Conservation (phyloP, 2,888 invertebrate species). For the Pheosia tremula region DNA sequence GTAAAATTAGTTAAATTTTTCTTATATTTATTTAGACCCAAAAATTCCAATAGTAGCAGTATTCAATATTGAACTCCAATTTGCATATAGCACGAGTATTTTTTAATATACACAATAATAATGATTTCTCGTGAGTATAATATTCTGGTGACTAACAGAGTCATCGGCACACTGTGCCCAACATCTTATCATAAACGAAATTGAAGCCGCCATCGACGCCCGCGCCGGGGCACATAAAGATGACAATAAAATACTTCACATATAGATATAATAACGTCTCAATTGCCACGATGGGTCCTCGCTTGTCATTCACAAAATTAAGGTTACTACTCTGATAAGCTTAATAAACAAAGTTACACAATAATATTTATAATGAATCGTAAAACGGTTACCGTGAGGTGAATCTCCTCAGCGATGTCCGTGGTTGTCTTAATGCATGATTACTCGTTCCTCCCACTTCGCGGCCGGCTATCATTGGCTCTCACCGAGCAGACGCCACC, state of each 20-base stretch:
- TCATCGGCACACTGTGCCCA: conserved; percentile 7
- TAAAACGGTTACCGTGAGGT: conserved; percentile 59
- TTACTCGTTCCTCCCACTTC: conserved; percentile 78
- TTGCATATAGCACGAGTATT: too few species aligned
- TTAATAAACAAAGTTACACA: conserved; percentile 45
- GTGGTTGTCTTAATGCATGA: conserved; percentile 69
- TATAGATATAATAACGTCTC: conserved; percentile 45
- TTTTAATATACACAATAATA: not conserved
- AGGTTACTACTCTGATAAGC: conserved; percentile 34
- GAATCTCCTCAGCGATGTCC: conserved; percentile 56
- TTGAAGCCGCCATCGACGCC: conserved; percentile 2
- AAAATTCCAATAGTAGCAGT: too few species aligned
- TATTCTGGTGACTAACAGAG: not conserved
- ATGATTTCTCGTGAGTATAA: not conserved
- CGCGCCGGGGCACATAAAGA: conserved; percentile 12
- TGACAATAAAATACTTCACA: conserved; percentile 11
- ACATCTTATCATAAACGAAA: conserved; percentile 9
- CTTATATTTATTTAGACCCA: too few species aligned
- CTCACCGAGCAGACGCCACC: conserved; percentile 67
- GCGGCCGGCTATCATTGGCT: conserved; percentile 73
- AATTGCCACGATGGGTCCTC: conserved; percentile 43
- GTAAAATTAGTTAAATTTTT: too few species aligned
- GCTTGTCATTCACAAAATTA: conserved; percentile 45
- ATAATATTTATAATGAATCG: conserved; percentile 56
- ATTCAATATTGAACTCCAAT: too few species aligned